Base-by-base conservation (phyloP, 2,888 invertebrate genomes). In the Escarpia spicata region DNA sequence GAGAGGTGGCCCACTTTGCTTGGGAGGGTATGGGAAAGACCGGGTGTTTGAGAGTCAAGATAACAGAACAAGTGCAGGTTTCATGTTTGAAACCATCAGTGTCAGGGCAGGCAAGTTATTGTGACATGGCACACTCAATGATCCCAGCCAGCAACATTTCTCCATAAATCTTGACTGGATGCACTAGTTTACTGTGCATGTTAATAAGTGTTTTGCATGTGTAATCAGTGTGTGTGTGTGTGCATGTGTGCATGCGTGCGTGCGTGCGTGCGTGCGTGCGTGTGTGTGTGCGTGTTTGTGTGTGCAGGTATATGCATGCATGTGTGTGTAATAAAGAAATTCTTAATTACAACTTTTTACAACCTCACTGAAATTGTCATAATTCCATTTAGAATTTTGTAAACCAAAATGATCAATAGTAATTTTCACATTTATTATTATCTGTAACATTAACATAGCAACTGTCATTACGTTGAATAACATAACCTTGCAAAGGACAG, bases 221-320 rank as follows among this genome's bases (percentile, higher is more conserved):
- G 37, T 37, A 37, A 37, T 37, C 37, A 37, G 37, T 37, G 37
- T 37, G 37, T 37, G 37, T 37, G 37, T 37, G 37, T 37, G 37
- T 37, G 75, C 75, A 43, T 92, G 75, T 92, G 75, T 92, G 75
- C 75, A 75, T 92, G 92, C 43, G 26, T 92, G 60, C 75, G 43
- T 75, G 37, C 43, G 8, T 89, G 92, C 19, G 31, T 92, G 92
- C 60, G 31, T 75, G 92, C 60, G 43, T 75, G 89, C 75, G 31
- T 92, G 89, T 58, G 31, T 92, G 89, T 92, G 43, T 89, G 92
- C 10, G 8, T 75, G 10, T 4, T 52, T 75, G 75, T 3, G 60
- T 91, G 43, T 60, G 37, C 10, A 31, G 10, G 9, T 75, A 90
- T 43, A 75, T 52, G 52, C 52, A 52, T 15, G 52, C 52, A 52